These are phyloP conservation scores for Saimiri boliviensis DNA, from an alignment of 2,113 vertebrate species.

Conservation along the genomic window DNA sequence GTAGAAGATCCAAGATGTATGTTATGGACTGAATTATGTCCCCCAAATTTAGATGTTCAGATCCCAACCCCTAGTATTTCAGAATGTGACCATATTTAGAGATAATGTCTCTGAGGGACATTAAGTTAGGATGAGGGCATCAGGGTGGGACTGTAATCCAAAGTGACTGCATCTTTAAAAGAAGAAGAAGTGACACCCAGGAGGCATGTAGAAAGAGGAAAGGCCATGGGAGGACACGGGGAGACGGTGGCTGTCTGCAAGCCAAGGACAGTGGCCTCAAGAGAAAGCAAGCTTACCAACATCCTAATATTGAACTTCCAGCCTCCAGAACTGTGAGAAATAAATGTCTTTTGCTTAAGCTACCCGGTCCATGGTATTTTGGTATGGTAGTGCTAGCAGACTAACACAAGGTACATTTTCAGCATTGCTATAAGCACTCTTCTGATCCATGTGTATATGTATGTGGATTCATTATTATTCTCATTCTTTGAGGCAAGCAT, in stretches of 20 bases:
- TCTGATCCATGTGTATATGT: not conserved
- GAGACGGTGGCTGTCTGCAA: not conserved
- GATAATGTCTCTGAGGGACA: not conserved
- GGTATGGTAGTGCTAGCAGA: not conserved
- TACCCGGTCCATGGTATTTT: not conserved
- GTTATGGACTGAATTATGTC: not conserved
- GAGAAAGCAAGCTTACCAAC: not conserved
- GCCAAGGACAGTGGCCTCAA: not conserved
- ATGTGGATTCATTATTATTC: not conserved
- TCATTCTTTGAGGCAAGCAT: not conserved
- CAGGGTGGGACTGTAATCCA: not conserved
- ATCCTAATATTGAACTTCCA: not conserved
- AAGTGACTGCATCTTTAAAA: not conserved
- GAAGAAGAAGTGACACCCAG: no score
- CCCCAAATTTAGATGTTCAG: not conserved
- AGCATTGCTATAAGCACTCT: not conserved
- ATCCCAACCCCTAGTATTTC: not conserved
- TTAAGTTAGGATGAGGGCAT: not conserved
- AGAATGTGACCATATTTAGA: not conserved
- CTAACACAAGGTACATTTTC: not conserved
- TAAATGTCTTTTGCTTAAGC: not conserved
- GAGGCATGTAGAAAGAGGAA: rapidly evolving
- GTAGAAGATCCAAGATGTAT: not conserved
- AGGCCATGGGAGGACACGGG: no score
- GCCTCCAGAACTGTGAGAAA: not conserved